These are phyloP conservation scores for Saxidomus purpurata DNA, from an alignment of 1,140 invertebrate genomes.

Conservation along the genomic window DNA sequence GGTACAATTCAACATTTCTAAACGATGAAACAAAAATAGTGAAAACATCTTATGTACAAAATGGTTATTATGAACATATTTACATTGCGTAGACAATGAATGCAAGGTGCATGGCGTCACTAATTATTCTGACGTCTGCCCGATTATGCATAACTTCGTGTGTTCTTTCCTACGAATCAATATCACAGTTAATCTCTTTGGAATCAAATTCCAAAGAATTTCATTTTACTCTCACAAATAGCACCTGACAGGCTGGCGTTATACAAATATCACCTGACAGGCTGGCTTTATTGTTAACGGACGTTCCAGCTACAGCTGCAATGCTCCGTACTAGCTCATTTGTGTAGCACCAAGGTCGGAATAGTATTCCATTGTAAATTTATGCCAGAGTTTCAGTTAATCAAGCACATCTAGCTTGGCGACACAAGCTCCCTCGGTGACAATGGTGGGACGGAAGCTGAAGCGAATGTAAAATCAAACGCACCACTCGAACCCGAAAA, in stretches of 20 bases:
- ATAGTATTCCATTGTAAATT: not conserved
- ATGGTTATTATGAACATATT: conserved; percentile 1
- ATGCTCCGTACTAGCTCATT: not conserved
- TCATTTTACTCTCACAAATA: not conserved
- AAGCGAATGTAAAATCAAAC: conserved; percentile 70
- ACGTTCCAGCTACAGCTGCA: not conserved
- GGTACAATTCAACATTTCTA: not conserved
- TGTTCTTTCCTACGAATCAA: not conserved
- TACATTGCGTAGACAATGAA: conserved; percentile 32
- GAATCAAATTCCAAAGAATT: conserved; percentile 5
- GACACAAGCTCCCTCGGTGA: conserved; percentile 67
- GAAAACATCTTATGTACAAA: not conserved
- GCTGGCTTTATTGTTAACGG: not conserved
- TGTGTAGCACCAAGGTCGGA: not conserved
- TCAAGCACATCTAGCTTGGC: conserved; percentile 32
- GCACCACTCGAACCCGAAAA: conserved; percentile 57
- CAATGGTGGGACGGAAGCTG: conserved; percentile 63
- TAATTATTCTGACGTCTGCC: not conserved
- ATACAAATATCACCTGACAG: no score
- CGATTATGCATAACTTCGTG: not conserved
- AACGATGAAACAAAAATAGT: not conserved
- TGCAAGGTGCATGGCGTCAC: not conserved
- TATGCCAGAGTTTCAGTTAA: not conserved
- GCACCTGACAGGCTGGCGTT: not conserved
- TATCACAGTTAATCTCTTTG: conserved; percentile 33